Evolutionary conservation across 1,140 invertebrate genomes (phyloP).

Genomic region (Whitmania pigra): DNA sequence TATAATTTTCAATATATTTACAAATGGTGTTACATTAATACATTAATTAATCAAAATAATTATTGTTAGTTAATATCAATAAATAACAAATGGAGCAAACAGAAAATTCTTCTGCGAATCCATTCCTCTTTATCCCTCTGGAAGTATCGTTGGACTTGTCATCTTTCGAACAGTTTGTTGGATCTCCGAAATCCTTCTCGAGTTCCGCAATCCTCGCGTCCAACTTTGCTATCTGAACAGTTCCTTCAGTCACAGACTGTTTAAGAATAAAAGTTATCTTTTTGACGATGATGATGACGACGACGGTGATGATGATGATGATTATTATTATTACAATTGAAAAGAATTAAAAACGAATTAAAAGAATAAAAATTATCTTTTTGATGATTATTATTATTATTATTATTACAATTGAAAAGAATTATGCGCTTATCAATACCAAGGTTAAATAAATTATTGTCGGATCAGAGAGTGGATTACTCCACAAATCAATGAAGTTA

Average conservation of each 20-base stretch:
- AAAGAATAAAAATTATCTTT: no score
- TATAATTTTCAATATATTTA: no score
- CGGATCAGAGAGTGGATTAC: neutral
- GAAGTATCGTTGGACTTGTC: no score
- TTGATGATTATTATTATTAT: no score
- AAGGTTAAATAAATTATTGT: no score
- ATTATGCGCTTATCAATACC: no score
- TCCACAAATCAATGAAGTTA: neutral
- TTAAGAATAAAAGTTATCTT: constrained; percentile 17
- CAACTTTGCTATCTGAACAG: constrained; percentile 83
- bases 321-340: no score
- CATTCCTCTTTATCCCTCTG: constrained; percentile 57
- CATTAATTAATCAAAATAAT: no score
- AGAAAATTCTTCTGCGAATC: constrained; percentile 99
- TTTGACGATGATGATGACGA: neutral
- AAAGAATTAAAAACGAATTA: no score
- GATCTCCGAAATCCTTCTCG: constrained; percentile 38
- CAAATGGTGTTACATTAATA: no score
- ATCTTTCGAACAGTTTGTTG: neutral
- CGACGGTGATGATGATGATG: no score
- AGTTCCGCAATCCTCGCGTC: constrained; percentile 71
- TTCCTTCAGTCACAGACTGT: constrained; percentile 81
- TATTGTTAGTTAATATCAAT: constrained; percentile 76
- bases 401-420: no score
- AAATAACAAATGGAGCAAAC: constrained; percentile 34